These are phyloP conservation scores for Oscheius sp. DNA, from an alignment of 2,888 invertebrate species.

Conservation along the genomic window DNA sequence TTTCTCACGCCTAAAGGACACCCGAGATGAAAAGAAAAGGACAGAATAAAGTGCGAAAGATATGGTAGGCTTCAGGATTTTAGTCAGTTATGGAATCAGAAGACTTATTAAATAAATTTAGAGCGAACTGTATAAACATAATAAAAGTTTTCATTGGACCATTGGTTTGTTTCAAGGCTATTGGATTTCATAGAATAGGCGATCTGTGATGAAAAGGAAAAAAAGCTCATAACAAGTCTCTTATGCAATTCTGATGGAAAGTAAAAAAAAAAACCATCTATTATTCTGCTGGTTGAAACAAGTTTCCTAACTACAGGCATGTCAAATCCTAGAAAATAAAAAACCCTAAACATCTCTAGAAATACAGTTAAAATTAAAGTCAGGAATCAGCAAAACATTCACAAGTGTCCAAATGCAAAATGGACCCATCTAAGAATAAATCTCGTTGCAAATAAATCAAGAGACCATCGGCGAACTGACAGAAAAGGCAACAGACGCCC, in stretches of 20 bases:
- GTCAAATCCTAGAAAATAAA: no score
- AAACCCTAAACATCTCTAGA: neutral
- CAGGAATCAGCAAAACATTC: neutral
- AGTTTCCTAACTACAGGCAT: no score
- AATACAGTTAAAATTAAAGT: neutral
- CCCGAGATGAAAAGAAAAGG: neutral
- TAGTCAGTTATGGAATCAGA: no score
- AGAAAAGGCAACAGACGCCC: constrained; percentile 6
- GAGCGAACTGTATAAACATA: no score
- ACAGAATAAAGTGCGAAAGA: neutral
- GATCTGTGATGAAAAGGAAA: neutral
- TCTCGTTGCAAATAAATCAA: neutral
- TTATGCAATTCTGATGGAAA: no score
- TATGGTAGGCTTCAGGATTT: neutral
- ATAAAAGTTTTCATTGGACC: no score
- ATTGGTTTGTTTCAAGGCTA: no score
- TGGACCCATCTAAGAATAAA: constrained; percentile 1
- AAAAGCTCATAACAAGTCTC: neutral
- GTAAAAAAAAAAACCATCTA: no score
- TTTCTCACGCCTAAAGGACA: constrained; percentile 17
- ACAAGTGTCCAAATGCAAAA: neutral
- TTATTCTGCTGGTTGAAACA: no score
- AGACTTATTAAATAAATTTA: no score
- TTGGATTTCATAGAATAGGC: neutral
- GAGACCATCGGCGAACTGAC: neutral